phyloP scores from a whole-genome alignment of 2,797 vertebrate species.

The Myotis planiceps region DNA sequence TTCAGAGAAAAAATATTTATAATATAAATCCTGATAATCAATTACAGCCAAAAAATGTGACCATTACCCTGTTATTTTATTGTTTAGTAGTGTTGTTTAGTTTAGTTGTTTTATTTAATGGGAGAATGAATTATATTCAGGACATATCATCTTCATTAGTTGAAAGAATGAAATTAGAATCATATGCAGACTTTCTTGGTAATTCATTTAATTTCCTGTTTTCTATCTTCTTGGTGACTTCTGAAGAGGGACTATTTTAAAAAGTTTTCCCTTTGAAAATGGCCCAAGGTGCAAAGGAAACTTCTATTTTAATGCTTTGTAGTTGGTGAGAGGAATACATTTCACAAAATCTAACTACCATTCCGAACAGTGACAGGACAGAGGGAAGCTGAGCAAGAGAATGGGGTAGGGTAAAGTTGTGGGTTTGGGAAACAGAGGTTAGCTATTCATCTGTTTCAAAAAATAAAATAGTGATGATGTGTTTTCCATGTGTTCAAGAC shows the following conservation, averaged over 20 bases:
- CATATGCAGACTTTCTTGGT: slow-evolving; percentile 76
- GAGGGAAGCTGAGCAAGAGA: neutral
- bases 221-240: slow-evolving; percentile 80
- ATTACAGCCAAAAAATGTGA: slow-evolving; percentile 13
- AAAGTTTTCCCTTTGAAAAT: slow-evolving; percentile 83
- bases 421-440: neutral
- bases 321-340: slow-evolving; percentile 72
- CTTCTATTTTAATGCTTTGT: slow-evolving; percentile 77
- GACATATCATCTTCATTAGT: slow-evolving; percentile 75
- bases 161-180: slow-evolving; percentile 80
- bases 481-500: slow-evolving; percentile 56
- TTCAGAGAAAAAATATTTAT: slow-evolving; percentile 35
- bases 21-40: slow-evolving; percentile 48
- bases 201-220: slow-evolving; percentile 87
- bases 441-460: slow-evolving; percentile 37
- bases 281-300: slow-evolving; percentile 75
- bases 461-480: slow-evolving; percentile 29
- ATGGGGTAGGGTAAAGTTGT: rapidly evolving
- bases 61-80: slow-evolving; percentile 26
- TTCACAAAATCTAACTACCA: slow-evolving; percentile 66
- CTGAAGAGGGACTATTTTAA: slow-evolving; percentile 64
- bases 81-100: neutral
- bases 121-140: neutral
- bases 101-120: too few species aligned
- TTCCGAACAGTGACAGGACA: slow-evolving; percentile 68